Evolutionary conservation across 2,113 vertebrate species (phyloP).

Genomic region (Daphoenositta chrysoptera): DNA sequence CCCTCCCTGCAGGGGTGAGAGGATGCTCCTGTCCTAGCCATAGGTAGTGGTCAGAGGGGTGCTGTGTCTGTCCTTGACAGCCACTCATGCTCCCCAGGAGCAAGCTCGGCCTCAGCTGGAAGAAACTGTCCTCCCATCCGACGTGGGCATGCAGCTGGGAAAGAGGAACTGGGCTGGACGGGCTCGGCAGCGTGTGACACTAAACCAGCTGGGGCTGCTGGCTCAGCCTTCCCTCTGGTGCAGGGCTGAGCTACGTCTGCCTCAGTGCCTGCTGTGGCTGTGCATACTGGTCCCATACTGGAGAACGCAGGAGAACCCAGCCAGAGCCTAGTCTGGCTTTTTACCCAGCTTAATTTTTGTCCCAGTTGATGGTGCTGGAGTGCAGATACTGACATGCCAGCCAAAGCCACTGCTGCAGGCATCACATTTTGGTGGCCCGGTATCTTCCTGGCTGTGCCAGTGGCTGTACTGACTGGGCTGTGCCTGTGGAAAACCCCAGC

Average conservation of each 20-base stretch:
- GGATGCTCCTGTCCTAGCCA: background rate
- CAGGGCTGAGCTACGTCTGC: background rate
- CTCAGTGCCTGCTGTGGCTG: background rate
- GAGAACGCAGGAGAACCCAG: background rate
- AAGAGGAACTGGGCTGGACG: background rate
- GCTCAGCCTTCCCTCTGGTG: background rate
- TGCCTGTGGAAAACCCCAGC: background rate
- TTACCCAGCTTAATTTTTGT: background rate
- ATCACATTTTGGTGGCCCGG: rapidly evolving
- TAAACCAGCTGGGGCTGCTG: background rate
- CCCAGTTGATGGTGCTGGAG: background rate
- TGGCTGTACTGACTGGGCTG: background rate
- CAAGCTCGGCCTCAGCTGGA: background rate
- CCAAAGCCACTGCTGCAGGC: background rate
- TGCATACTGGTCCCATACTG: background rate
- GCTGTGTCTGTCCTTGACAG: background rate
- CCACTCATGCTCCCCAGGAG: background rate
- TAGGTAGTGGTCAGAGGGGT: background rate
- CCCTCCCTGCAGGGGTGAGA: background rate
- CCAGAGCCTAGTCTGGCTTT: background rate
- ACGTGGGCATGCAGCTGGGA: background rate
- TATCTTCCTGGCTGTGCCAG: background rate
- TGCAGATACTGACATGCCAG: background rate
- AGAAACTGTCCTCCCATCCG: background rate
- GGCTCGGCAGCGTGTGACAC: background rate